Percentiles rank a stretch among this genome's conserved stretches.
Conservation (phyloP, 2,797 vertebrate species). For the Mareca penelope region DNA sequence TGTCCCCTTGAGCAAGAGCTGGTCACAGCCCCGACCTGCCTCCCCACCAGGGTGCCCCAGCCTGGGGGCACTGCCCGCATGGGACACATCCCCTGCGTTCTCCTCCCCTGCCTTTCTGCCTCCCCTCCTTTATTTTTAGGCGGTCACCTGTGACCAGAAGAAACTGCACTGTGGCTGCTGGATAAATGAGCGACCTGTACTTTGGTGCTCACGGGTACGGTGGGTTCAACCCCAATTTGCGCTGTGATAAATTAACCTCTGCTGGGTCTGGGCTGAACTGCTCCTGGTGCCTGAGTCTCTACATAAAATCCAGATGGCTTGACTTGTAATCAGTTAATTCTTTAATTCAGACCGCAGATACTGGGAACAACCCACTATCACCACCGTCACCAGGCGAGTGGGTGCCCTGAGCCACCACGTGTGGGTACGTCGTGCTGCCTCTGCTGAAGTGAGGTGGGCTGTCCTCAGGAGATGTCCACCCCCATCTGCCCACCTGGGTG, state of each 20-base stretch:
- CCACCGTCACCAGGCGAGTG: background rate
- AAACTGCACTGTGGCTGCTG: background rate
- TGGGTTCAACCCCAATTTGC: background rate
- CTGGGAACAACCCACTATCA: background rate
- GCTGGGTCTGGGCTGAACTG: background rate
- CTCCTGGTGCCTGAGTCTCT: background rate
- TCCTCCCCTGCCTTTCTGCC: background rate
- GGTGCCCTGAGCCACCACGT: background rate
- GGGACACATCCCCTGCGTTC: background rate
- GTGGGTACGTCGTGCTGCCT: rapidly evolving
- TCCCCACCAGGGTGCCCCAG: background rate
- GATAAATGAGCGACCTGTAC: background rate
- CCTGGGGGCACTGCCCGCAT: background rate
- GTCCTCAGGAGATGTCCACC: background rate
- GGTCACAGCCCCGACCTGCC: background rate
- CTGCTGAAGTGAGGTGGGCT: background rate
- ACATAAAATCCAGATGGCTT: background rate
- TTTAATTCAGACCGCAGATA: background rate
- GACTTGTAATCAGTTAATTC: background rate
- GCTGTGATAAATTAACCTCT: background rate
- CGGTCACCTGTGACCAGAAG: conserved; percentile 34
- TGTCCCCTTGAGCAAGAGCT: background rate
- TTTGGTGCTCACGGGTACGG: background rate
- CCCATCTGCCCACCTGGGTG: background rate
- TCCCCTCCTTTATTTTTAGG: conserved; percentile 26